Evolutionary conservation across 30 jellyfish, hydroid and myxozoan genomes (phyloP), one percentile per base, ranked within the genome.

Genomic region (Catostylus mosaicus): DNA sequence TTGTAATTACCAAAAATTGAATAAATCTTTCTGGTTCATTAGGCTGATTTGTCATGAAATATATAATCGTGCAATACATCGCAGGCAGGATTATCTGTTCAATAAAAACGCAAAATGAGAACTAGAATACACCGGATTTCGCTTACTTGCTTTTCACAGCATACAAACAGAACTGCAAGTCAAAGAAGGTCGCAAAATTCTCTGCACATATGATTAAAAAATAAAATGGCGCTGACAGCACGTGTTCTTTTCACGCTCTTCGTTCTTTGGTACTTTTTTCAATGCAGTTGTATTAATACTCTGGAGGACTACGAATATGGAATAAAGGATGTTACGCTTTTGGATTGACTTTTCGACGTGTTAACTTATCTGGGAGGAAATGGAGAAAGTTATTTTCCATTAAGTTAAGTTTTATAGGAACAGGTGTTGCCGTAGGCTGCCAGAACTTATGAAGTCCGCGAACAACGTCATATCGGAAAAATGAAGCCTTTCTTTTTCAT

Each of bases 31-130:
- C 79, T 16, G 80, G 86, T 40, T 95, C 97, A 23, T 86, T 88
- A 20, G 99, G 99, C 51, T 95, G 99, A 46, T 78, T 89, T 1
- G 97, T 88, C 97, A 95, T 95, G 82, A 89, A 95, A 80, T 95
- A 95, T 26, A 95, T 96, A 18, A 95, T 95, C 6, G 97, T 75
- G 62, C 97, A 88, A 66, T 88, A 95, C 43, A 95, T 77, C 14
- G 95, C 82, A 22, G 99, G 99, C 67, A 88, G 89, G 1, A 95
- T 3, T 24, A 95, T 85, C 99, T 95, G 78, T 7, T 60, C 56
- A 20, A 5, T 30, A 18, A 65, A 0, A 9, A 65, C 18, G n/a
- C n/a, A n/a, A n/a, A 16, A n/a, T n/a, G n/a, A n/a, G n/a, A n/a
- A n/a, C n/a, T n/a, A n/a, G n/a, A n/a, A n/a, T n/a, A n/a, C n/a